Base-by-base conservation (phyloP, 2,797 vertebrate genomes). In the Melanogrammus aeglefinus region DNA sequence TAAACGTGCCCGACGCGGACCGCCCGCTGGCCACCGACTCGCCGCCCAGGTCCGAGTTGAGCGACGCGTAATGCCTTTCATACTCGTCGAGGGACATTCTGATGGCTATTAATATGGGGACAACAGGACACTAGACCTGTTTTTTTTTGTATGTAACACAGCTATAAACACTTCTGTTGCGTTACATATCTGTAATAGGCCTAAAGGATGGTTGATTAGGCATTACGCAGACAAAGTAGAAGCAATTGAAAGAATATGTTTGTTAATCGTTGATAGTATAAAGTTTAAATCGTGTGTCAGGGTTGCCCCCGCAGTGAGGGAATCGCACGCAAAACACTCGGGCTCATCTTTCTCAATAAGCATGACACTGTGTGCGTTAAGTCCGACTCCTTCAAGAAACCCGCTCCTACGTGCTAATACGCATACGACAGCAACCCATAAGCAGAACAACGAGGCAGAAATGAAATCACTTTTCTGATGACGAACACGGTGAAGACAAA, bases 31-130 rank as follows among this genome's bases (percentile, higher is more conserved):
- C 90, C 83, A 95, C 94, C 13, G 95, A 96, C 77, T 95, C 96
- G 88, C 93, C 92, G 73, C 95, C 94, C 79, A 96, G 93, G 86
- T 99, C 97, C 21, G 97, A 99, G 87, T 94, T 97, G 77, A 99
- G 91, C 84, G 97, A 99, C 87, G 94, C 96, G 88, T 95, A 97
- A 92, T 97, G 97, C 86, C 97, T 93, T 88, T 98, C 97, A 84
- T 96, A 97, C 79, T 97, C 95, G 84, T 94, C 95, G 88, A 98
- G 86, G 81, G 95, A 94, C 95, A 95, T 95, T 63, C 81, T 81
- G 90, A 89, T 90, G 89, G 75, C 85, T 86, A 88, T 9, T 10
- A 27, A 69, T 69, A 69, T 1, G 24, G 63, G 1, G 63, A 27
- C n/a, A 24, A 24, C 57, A 57, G 57, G 57, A 24, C n/a, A 63